A percentile compares a stretch with the other conserved stretches of the same genome.
These are phyloP conservation scores for Neopipo cinnamomea DNA, from an alignment of 2,113 vertebrate genomes.

Conservation along the genomic window DNA sequence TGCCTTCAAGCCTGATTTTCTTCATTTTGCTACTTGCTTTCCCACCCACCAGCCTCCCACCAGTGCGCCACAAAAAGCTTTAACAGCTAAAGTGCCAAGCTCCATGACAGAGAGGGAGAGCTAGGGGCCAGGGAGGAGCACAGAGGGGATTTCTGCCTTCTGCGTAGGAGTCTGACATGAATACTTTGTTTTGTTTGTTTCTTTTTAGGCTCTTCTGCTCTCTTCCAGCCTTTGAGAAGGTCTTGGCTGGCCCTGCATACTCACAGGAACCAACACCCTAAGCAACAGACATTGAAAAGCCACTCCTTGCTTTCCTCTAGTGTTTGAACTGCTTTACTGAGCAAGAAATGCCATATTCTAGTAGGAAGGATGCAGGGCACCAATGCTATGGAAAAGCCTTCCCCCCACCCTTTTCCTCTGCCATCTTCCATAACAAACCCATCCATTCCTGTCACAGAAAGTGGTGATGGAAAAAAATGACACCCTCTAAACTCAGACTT, in stretches of 20 bases:
- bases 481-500: background rate
- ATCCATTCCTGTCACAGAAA: background rate
- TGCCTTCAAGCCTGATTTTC: constrained; percentile 39
- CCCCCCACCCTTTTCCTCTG: background rate
- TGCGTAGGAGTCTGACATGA: background rate
- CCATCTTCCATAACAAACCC: background rate
- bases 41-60: constrained; percentile 70
- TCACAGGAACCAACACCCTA: background rate
- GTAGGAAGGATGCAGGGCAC: background rate
- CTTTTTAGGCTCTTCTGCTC: constrained; percentile 5
- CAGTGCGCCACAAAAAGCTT: constrained; percentile 61
- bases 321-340: background rate
- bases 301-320: background rate
- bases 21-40: constrained; percentile 42
- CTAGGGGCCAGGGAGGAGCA: background rate
- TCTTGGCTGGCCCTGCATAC: background rate
- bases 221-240: constrained; percentile 9
- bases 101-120: background rate
- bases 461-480: background rate
- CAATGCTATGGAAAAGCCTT: background rate
- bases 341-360: background rate
- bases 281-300: background rate
- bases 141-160: constrained; percentile 20
- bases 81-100: constrained; percentile 22
- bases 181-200: constrained; percentile 8